Conservation (phyloP, 1,140 invertebrate species). For the Apis laboriosa region DNA sequence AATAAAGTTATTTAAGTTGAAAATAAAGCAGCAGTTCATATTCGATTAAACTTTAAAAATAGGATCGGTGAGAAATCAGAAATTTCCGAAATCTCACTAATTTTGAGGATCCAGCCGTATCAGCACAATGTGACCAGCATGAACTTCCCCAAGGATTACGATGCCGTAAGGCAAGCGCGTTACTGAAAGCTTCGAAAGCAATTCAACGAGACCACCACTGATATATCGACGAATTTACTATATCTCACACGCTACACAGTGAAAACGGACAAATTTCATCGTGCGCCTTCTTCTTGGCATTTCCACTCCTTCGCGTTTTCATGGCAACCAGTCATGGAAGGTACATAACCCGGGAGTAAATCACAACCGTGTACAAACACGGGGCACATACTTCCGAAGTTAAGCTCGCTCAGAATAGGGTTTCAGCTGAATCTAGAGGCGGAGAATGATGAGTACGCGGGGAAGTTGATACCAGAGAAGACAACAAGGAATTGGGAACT, state of each 20-base stretch:
- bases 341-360: conserved; percentile 68
- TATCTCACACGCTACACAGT: conserved; percentile 48
- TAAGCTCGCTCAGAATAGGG: conserved; percentile 63
- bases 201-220: conserved; percentile 46
- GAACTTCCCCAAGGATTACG: conserved; percentile 59
- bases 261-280: conserved; percentile 73
- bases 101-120: conserved; percentile 45
- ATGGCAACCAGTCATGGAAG: conserved; percentile 1
- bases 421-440: conserved; percentile 32
- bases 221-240: conserved; percentile 68
- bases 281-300: conserved; percentile 20
- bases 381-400: conserved; percentile 72
- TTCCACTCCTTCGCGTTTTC: conserved; percentile 23
- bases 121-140: conserved; percentile 58
- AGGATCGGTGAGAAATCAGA: neutral
- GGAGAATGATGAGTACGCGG: conserved; percentile 43
- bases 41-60: conserved; percentile 13
- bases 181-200: conserved; percentile 53
- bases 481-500: conserved; percentile 59
- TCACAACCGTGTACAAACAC: conserved; percentile 73
- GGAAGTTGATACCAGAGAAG: conserved; percentile 39
- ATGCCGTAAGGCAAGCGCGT: conserved; percentile 54
- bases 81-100: conserved; percentile 44
- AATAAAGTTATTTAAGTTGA: too few species aligned
- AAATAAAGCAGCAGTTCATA: neutral